phyloP scores from a whole-genome alignment of 1,140 invertebrate genomes.

The Liolophura sinensis region DNA sequence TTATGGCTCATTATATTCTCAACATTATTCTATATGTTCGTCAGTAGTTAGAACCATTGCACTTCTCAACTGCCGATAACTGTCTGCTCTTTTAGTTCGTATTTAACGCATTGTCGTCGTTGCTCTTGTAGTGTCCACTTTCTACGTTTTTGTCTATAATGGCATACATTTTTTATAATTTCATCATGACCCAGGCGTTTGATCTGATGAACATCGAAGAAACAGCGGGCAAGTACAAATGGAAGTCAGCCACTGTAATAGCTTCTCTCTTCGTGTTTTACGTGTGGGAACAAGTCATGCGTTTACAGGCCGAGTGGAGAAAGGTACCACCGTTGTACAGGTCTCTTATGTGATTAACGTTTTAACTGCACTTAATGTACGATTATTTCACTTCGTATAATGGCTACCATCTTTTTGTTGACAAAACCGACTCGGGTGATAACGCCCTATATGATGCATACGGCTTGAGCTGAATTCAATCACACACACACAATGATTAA shows the following conservation, averaged over 20 bases:
- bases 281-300: conserved; percentile 80
- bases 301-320: conserved; percentile 59
- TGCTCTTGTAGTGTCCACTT: neutral
- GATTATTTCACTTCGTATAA: neutral
- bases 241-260: conserved; percentile 81
- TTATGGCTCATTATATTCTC: neutral
- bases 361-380: neutral
- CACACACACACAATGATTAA: no score
- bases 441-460: no score
- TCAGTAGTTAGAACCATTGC: neutral
- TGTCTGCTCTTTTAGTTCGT: neutral
- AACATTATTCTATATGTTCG: conserved; percentile 19
- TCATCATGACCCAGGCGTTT: conserved; percentile 14
- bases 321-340: conserved; percentile 43
- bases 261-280: conserved; percentile 85
- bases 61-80: neutral
- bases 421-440: neutral
- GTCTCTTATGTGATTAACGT: neutral
- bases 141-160: neutral
- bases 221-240: conserved; percentile 61
- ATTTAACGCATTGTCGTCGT: neutral
- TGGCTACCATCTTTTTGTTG: neutral
- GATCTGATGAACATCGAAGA: conserved; percentile 13
- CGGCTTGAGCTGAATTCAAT: no score
- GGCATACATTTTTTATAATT: neutral